A percentile compares a stretch with the other conserved stretches of the same genome.
Conservation (phyloP, 2,888 invertebrate species). For the Drosophila stalkeri region DNA sequence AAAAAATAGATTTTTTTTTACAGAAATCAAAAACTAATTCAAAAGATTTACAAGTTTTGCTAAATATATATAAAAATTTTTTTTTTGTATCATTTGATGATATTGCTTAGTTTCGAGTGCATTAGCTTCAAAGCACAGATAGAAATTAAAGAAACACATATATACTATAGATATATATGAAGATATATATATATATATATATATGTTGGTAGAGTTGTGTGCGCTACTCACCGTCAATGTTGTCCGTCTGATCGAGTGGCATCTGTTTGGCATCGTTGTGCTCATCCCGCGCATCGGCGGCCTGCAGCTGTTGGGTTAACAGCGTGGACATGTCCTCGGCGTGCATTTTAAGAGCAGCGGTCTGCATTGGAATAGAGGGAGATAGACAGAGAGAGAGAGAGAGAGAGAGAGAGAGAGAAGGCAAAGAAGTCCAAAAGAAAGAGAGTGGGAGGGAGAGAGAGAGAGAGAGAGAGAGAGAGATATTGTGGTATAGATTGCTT, state of each 20-base stretch:
- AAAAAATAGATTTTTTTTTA: constrained; percentile 33
- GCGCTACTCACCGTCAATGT: constrained; percentile 90
- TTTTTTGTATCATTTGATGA: constrained; percentile 26
- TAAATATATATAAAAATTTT: constrained; percentile 1
- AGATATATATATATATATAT: constrained; percentile 23
- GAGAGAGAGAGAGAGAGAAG: not conserved
- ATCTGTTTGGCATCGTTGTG: constrained; percentile 86
- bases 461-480: constrained; percentile 6
- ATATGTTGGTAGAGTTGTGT: not conserved
- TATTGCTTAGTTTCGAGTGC: constrained; percentile 62
- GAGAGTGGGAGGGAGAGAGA: not conserved
- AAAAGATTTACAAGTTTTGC: constrained; percentile 36
- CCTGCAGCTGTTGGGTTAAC: constrained; percentile 87
- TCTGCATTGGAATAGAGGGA: constrained; percentile 37
- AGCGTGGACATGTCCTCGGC: constrained; percentile 88
- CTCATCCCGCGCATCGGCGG: constrained; percentile 86
- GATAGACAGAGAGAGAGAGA: not conserved
- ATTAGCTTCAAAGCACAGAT: constrained; percentile 74
- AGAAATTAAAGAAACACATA: constrained; percentile 50
- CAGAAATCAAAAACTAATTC: constrained; percentile 67
- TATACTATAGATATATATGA: constrained; percentile 13
- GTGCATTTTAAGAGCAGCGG: constrained; percentile 83
- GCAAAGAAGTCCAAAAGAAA: not conserved
- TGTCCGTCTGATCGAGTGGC: constrained; percentile 90
- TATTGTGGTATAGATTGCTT: constrained; percentile 13